Conservation (phyloP, 92 coral and sea anemone genomes). For the Ricordea florida region DNA sequence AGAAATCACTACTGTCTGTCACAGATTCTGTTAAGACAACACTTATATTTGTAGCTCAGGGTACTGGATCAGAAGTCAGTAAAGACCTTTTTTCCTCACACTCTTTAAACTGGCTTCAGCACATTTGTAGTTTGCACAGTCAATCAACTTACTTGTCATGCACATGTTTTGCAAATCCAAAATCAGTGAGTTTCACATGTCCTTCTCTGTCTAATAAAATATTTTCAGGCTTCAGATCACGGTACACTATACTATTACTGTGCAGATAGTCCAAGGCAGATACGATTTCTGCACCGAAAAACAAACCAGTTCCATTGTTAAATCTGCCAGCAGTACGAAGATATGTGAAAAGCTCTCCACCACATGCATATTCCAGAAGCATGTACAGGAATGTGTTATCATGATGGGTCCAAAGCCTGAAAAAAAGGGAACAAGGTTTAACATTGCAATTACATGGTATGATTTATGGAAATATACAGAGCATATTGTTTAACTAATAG, state of each 20-base stretch:
- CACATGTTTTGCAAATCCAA: conserved; percentile 98
- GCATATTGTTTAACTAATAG: too few species aligned
- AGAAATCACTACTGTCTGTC: too few species aligned
- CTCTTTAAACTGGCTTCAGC: too few species aligned
- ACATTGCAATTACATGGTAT: background rate
- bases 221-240: conserved; percentile 98
- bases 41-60: too few species aligned
- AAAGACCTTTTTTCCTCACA: too few species aligned
- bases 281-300: conserved; percentile 95
- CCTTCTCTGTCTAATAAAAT: conserved; percentile 94
- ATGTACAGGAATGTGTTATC: conserved; percentile 96
- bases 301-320: conserved; percentile 94
- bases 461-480: background rate
- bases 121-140: too few species aligned
- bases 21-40: too few species aligned
- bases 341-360: conserved; percentile 96
- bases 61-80: too few species aligned
- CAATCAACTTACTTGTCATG: conserved; percentile 98
- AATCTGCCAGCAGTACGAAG: conserved; percentile 98
- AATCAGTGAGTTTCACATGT: conserved; percentile 97
- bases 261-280: conserved; percentile 95
- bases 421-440: background rate
- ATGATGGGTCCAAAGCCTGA: conserved; percentile 94
- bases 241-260: conserved; percentile 84
- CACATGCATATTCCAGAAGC: conserved; percentile 96